Evolutionary conservation across 2,113 vertebrate species (phyloP), one percentile per base, ranked within the genome.

Genomic region (Apteryx owenii): DNA sequence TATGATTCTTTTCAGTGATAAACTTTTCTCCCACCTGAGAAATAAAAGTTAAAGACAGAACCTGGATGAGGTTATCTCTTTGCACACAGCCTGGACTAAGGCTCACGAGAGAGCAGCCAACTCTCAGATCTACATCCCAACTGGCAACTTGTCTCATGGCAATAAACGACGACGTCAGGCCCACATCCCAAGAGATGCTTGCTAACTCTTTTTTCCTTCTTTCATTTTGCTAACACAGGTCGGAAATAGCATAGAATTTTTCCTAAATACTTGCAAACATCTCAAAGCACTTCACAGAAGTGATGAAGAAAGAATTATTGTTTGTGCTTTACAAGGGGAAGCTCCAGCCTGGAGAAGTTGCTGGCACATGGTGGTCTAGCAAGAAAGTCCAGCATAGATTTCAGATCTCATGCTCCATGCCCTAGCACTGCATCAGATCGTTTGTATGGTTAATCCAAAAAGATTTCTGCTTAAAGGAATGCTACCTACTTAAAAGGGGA

Each of bases 61-160:
- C 11, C 0, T 15, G 31, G 51, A 6, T 4, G 60, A 69, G 48
- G 61, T 42, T 38, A 6, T 10, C 16, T 4, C 71, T 46, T 42
- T 8, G 56, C 25, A 3, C 51, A 5, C 26, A 33, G 65, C 78
- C 81, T 18, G 72, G 64, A 20, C 66, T 5, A 2, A 64, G 65
- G 81, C 62, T 81, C 62, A 9, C 31, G 50, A 72, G 44, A 58
- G 62, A 58, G 14, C 18, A 12, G 3, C 5, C n/a, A 29, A 61
- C 56, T 5, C 69, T 16, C 87, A 10, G 5, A 46, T 2, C 77
- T 44, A 29, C 73, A 65, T 11, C 76, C 3, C 51, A 10, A 33
- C n/a, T 0, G 12, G 33, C 21, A 18, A 1, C 46, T 10, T 1
- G 0, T 17, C 73, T 54, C n/a, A 12, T 7, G 76, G 48, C 33